Evolutionary conservation across 2,797 vertebrate genomes (phyloP), one percentile per base, ranked within the genome.

Genomic region (Champsocephalus gunnari): DNA sequence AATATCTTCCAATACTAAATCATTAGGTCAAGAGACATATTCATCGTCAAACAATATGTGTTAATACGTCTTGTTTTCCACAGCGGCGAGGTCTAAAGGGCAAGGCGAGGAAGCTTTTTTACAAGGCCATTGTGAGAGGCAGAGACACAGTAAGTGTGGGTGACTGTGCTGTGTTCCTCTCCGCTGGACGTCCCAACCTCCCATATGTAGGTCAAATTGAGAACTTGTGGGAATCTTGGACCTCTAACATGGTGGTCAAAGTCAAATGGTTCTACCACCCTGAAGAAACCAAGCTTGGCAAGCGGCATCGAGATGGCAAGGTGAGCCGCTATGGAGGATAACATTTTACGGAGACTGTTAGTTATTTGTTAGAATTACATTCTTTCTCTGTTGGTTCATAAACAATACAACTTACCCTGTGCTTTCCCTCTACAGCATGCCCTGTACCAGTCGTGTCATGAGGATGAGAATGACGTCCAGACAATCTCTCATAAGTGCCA

Each of bases 231-330:
- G 98, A 99, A 90, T 98, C 98, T 0, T 99, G 98, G 98, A 97
- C 95, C 79, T 96, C 95, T 91, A 98, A 95, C 93, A 99, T 99
- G 98, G 97, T 99, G 83, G 98, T 99, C 61, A 97, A 96, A 90
- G 97, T 99, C 67, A 99, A 99, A 88, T 99, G 98, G 98, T 99
- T 99, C 94, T 99, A 99, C 92, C 98, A 99, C 87, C 98, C 98
- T 0, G 97, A 99, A 90, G 98, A 99, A 91, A 99, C 98, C 84
- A 98, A 97, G 89, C 88, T 98, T 66, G 97, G 96, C 75, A 99
- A 99, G 92, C 95, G 97, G 82, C 96, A 96, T 91, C 96, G 95
- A 8, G 97, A 99, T 10, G 97, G 97, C 90, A 95, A 95, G 89
- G 94, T 95, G 71, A 90, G 81, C 32, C 5, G 0, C 11, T 6